Evolutionary conservation across 2,888 invertebrate species (phyloP), one percentile per base, ranked within the genome.

Genomic region (Scaptomyza caliginosa): DNA sequence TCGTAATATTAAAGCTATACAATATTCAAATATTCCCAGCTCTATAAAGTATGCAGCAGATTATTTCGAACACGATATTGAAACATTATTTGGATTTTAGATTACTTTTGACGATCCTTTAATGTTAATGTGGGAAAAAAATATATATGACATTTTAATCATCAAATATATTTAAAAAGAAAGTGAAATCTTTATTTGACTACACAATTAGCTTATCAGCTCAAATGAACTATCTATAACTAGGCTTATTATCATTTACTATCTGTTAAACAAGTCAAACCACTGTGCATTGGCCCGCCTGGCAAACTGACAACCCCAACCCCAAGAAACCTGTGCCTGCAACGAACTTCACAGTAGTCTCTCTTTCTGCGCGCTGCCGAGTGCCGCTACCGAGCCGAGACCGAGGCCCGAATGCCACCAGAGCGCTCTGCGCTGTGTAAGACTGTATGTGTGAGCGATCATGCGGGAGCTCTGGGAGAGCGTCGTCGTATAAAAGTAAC

Each of bases 401-500:
- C 82, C 79, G 67, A 67, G 43, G 51, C 51, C 51, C 75, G 59
- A 74, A 67, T 67, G 74, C 65, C 68, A 55, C 57, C 62, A 69
- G 2, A 54, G 30, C 46, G 21, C 55, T 38, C 39, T 11, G 11
- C 38, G 28, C 43, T 11, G 43, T 32, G 32, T 42, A 40, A 34
- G 42, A 46, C 46, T 52, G 48, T 46, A 55, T 77, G 60, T 63
- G 70, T 56, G 77, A 63, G 77, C 59, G 77, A 67, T 69, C 72
- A 82, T 81, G 87, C 86, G 74, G 80, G 84, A 86, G 83, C 84
- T 67, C 59, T 55, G 57, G 55, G 71, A 73, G 75, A 77, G 71
- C 72, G 79, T 73, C 75, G 83, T 77, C 86, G 81, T 90, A 90
- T 90, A 90, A 90, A 90, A 91, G 90, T 86, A 83, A 88, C 86